phyloP scores from a whole-genome alignment of 64 coral and sea anemone genomes.

The Catalaphyllia jardinei region DNA sequence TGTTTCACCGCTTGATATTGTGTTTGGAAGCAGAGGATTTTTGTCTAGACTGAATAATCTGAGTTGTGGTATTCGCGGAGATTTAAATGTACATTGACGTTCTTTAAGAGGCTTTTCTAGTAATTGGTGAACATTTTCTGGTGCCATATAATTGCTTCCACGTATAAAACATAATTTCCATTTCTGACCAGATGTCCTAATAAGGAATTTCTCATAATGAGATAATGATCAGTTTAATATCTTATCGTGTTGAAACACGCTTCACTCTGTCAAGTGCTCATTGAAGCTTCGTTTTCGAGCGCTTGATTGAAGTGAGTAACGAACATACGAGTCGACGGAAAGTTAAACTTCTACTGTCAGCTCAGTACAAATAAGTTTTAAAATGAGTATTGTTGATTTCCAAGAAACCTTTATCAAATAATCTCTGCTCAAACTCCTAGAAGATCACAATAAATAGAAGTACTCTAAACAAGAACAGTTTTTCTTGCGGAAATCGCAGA shows the following conservation, averaged over 20 bases:
- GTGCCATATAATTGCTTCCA: background rate
- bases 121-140: constrained; percentile 15
- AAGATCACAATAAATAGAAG: background rate
- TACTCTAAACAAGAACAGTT: background rate
- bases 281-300: background rate
- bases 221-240: background rate
- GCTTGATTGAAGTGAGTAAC: background rate
- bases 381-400: background rate
- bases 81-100: background rate
- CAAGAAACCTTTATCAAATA: background rate
- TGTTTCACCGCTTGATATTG: background rate
- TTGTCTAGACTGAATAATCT: background rate
- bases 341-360: background rate
- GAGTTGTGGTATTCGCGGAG: background rate
- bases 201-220: background rate
- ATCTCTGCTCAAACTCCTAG: background rate
- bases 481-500: background rate
- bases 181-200: constrained; percentile 28
- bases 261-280: constrained; percentile 2
- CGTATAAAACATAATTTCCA: background rate
- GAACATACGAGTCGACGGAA: background rate
- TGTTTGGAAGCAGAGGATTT: background rate
- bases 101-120: background rate
- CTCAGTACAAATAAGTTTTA: background rate
- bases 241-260: background rate